Evolutionary conservation across 2,113 vertebrate species (phyloP), one percentile per base, ranked within the genome.

Genomic region (Lepisosteus osseus): DNA sequence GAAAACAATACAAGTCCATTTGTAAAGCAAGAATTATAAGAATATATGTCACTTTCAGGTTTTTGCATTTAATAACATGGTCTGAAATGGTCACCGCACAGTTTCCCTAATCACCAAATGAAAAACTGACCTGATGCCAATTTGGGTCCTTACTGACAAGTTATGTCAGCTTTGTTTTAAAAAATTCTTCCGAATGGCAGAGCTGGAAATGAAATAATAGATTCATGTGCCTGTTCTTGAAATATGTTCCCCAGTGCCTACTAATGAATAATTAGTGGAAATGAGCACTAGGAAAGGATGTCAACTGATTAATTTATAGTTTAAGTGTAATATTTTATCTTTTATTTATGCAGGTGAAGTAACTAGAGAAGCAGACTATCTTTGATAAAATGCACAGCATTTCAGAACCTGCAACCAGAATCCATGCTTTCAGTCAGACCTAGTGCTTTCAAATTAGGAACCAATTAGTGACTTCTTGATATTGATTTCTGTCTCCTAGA

Each of bases 361-460:
- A 47, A 11, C 42, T 44, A 47, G 43, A 62, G 17, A 61, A 59
- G 41, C 13, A 61, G 43, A 44, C 41, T 61, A 15, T 61, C 3
- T 44, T 17, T 6, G 54, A 45, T 61, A 42, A 42, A 76, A 67
- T 40, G 12, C 63, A 45, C 41, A 41, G 42, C 12, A 1, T 59
- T 59, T 59, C 12, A 15, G 5, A 7, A 61, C 2, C 15, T 54
- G 41, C 17, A 15, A 64, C 59, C 68, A 40, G 42, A 70, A 65
- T 4, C 15, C 61, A 6, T 59, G 77, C 72, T 15, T 72, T 41
- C 65, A 77, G 56, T 4, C 81, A 85, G 70, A 79, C 9, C 65
- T 71, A 76, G 67, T 74, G 79, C 76, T 72, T 80, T 72, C 59
- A 78, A 77, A 83, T 73, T 72, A 77, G 67, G 78, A 71, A 54